Evolutionary conservation across 2,888 invertebrate species (phyloP).

Genomic region (Acleris holmiana): DNA sequence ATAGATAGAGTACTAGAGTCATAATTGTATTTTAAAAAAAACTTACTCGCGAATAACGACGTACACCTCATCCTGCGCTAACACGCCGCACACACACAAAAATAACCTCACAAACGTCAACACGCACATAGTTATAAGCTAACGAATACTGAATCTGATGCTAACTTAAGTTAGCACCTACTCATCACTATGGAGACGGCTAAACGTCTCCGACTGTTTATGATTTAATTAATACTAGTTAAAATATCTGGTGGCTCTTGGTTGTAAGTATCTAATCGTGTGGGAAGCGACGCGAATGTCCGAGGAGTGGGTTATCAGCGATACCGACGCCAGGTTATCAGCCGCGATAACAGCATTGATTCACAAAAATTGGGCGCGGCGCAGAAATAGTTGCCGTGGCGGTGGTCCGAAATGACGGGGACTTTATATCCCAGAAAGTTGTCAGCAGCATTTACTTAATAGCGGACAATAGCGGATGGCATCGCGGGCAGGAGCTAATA

Average conservation of each 20-base stretch:
- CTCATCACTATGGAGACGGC: neutral
- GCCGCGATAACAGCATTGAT: slow-evolving; percentile 31
- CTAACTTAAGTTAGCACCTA: neutral
- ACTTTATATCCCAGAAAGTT: too few relatives aligned
- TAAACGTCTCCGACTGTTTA: neutral
- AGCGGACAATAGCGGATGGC: too few relatives aligned
- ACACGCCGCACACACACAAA: slow-evolving; percentile 19
- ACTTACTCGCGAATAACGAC: slow-evolving; percentile 26
- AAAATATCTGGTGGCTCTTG: neutral
- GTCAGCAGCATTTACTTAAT: too few relatives aligned
- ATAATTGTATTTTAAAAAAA: neutral
- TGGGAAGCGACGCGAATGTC: slow-evolving; percentile 10
- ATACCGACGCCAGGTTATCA: slow-evolving; percentile 27
- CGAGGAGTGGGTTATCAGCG: slow-evolving; percentile 32
- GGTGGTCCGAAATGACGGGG: too few relatives aligned
- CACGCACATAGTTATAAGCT: slow-evolving; percentile 11
- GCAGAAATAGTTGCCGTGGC: neutral
- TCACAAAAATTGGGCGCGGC: slow-evolving; percentile 34
- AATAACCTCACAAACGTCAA: slow-evolving; percentile 6
- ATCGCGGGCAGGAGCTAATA: too few relatives aligned
- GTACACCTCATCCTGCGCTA: slow-evolving; percentile 19
- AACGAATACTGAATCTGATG: slow-evolving; percentile 5
- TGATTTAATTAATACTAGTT: slow-evolving; percentile 6
- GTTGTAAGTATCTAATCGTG: neutral
- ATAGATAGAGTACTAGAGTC: neutral